Evolutionary conservation across 2,113 vertebrate species (phyloP).

Genomic region (Cololabis saira): DNA sequence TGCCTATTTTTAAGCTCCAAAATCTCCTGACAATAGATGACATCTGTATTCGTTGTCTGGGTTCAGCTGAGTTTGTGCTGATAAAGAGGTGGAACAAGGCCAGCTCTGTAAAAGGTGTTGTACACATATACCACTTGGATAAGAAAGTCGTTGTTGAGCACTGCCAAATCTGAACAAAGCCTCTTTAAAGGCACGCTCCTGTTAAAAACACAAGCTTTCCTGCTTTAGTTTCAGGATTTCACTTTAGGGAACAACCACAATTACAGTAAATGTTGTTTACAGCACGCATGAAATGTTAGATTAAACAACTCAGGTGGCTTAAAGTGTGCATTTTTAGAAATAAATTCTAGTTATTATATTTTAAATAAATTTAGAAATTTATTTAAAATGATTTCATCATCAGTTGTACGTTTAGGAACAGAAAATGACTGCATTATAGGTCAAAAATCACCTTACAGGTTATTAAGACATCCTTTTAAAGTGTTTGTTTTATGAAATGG

Average conservation of each 20-base stretch:
- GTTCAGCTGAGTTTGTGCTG: neutral
- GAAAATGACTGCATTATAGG: neutral
- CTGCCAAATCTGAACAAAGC: conserved; percentile 13
- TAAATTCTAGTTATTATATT: conserved; percentile 5
- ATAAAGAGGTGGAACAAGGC: conserved; percentile 7
- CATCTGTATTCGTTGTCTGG: conserved; percentile 12
- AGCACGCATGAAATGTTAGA: neutral
- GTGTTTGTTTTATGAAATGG: conserved; percentile 1
- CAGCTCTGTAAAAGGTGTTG: neutral
- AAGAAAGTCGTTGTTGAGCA: conserved; percentile 11
- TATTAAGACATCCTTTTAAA: conserved; percentile 11
- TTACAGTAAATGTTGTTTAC: neutral
- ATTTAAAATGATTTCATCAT: conserved; percentile 37
- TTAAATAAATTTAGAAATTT: conserved; percentile 12
- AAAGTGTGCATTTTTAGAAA: conserved; percentile 2
- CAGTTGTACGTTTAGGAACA: neutral
- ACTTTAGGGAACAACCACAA: conserved; percentile 8
- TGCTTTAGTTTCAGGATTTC: conserved; percentile 22
- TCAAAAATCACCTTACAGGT: conserved; percentile 3
- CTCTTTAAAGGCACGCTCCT: neutral
- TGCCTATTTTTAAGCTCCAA: conserved; percentile 19
- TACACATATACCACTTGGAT: conserved; percentile 3
- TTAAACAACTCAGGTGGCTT: conserved; percentile 33
- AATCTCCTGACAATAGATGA: neutral
- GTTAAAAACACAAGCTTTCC: conserved; percentile 11